A percentile compares a stretch with the other conserved stretches of the same genome.
Conservation (phyloP, 2,113 vertebrate genomes). For the Gracilinanus agilis region DNA sequence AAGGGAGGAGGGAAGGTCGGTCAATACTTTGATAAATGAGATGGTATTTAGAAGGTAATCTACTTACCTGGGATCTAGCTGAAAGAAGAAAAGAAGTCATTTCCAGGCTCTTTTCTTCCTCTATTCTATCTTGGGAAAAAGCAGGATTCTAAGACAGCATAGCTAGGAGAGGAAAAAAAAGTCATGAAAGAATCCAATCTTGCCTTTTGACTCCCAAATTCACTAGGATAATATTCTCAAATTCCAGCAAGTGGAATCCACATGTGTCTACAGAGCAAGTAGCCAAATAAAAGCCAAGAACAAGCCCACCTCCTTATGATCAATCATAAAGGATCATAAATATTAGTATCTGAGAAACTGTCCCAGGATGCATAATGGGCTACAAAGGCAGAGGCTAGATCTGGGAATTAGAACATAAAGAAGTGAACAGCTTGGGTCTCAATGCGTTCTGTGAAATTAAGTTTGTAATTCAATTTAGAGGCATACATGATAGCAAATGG, state of each 20-base stretch:
- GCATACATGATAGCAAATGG: background rate
- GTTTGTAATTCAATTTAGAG: background rate
- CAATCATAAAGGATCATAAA: background rate
- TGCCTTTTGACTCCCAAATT: background rate
- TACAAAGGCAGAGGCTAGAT: background rate
- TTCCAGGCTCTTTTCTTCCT: background rate
- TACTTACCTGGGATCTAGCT: background rate
- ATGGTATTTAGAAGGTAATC: background rate
- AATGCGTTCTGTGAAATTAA: background rate
- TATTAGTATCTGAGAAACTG: background rate
- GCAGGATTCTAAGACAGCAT: background rate
- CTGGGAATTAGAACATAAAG: background rate
- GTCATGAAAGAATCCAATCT: background rate
- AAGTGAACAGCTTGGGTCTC: background rate
- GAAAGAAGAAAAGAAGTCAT: background rate
- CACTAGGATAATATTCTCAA: background rate
- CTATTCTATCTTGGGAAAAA: background rate
- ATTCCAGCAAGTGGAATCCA: background rate
- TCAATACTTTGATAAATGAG: background rate
- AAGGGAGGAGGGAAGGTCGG: no score
- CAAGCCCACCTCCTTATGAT: background rate
- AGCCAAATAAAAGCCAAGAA: background rate
- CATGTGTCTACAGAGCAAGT: background rate
- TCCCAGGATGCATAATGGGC: background rate
- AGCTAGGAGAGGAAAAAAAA: background rate